Evolutionary conservation across 1,140 invertebrate genomes (phyloP).

Genomic region (Venturia canescens): DNA sequence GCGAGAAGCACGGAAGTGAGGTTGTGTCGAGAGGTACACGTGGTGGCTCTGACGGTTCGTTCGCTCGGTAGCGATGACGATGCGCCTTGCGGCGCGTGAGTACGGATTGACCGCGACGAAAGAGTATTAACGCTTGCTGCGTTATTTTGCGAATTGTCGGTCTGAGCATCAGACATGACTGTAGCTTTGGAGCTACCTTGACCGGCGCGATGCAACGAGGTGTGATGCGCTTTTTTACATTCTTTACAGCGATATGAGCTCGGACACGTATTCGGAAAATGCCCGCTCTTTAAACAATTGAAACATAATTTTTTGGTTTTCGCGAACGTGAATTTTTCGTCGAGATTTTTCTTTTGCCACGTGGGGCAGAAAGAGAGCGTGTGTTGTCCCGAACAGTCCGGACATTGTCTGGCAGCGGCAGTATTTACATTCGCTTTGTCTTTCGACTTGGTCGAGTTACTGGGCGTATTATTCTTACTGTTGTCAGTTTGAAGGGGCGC

Average conservation of each 20-base stretch:
- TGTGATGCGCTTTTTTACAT: constrained; percentile 33
- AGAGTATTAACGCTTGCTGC: no score
- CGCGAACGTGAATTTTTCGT: no score
- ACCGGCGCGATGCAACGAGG: constrained; percentile 1
- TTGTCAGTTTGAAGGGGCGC: not conserved
- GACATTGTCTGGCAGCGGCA: no score
- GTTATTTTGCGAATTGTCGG: no score
- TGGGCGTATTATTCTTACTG: not conserved
- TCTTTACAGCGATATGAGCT: constrained; percentile 17
- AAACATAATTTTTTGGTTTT: no score
- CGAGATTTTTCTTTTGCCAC: no score
- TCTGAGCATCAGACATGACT: not conserved
- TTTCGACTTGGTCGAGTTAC: no score
- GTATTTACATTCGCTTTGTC: no score
- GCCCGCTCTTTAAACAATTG: constrained; percentile 16
- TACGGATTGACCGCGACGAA: not conserved
- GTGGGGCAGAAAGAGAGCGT: constrained; percentile 13
- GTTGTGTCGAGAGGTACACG: not conserved
- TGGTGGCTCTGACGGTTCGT: not conserved
- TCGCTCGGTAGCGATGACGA: not conserved
- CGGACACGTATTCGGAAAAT: constrained; percentile 28
- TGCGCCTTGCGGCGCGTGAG: not conserved
- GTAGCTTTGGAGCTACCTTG: constrained; percentile 7
- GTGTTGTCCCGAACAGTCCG: no score
- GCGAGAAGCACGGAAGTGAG: not conserved